These are phyloP conservation scores for Synchiropus splendidus DNA, from an alignment of 2,113 vertebrate genomes.

Conservation along the genomic window DNA sequence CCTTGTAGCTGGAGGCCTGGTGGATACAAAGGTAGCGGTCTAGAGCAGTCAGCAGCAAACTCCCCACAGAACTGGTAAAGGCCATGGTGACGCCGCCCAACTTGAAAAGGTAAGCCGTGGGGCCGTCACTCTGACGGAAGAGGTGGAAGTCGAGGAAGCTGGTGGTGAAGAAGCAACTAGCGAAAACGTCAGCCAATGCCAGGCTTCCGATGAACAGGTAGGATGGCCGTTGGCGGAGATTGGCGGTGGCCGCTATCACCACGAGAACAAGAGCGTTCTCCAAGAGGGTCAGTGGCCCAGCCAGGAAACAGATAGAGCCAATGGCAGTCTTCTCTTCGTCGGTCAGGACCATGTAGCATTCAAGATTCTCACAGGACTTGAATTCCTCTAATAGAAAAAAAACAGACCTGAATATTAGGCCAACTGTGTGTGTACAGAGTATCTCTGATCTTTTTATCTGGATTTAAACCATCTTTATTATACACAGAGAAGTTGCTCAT, in stretches of 20 bases:
- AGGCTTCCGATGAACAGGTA: slow-evolving; percentile 85
- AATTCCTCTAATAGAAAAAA: too few relatives aligned
- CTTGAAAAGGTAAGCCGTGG: slow-evolving; percentile 75
- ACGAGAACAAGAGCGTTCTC: slow-evolving; percentile 76
- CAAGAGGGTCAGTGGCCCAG: slow-evolving; percentile 75
- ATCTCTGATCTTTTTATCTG: too few relatives aligned
- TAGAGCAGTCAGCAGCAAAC: slow-evolving; percentile 81
- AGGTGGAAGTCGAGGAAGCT: slow-evolving; percentile 86
- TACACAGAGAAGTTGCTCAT: too few relatives aligned
- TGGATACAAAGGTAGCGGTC: slow-evolving; percentile 87
- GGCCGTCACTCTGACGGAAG: slow-evolving; percentile 40
- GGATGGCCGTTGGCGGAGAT: slow-evolving; percentile 73
- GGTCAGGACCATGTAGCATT: slow-evolving; percentile 77
- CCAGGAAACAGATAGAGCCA: slow-evolving; percentile 67
- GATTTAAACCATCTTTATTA: too few relatives aligned
- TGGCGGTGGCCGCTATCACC: slow-evolving; percentile 67
- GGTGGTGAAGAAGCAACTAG: slow-evolving; percentile 77
- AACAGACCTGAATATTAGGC: neutral
- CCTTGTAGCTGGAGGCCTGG: slow-evolving; percentile 71
- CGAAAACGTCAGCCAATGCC: slow-evolving; percentile 79
- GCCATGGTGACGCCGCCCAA: slow-evolving; percentile 80
- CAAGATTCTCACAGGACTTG: slow-evolving; percentile 43
- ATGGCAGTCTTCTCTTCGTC: slow-evolving; percentile 59
- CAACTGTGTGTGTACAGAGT: neutral
- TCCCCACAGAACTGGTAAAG: slow-evolving; percentile 84